Conservation (phyloP, 2,888 invertebrate species). For the Hypomecis punctinalis region DNA sequence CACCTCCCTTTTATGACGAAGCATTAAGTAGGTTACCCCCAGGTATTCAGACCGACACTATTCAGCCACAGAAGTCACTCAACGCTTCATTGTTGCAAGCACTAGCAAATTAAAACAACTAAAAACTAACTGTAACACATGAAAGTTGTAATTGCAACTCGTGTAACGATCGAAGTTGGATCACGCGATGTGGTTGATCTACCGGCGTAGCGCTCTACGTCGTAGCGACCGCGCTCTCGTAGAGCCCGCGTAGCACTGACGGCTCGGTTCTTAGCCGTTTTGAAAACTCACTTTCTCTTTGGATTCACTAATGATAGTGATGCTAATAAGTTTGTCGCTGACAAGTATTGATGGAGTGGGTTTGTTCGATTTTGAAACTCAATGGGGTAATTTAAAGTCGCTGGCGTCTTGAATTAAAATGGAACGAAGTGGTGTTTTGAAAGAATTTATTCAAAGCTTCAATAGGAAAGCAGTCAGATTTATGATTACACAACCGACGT, state of each 20-base stretch:
- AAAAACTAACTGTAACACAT: constrained; percentile 40
- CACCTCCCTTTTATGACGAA: constrained; percentile 69
- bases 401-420: constrained; percentile 15
- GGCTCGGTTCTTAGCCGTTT: constrained; percentile 53
- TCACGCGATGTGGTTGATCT: constrained; percentile 41
- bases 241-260: constrained; percentile 71
- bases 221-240: constrained; percentile 71
- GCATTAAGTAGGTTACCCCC: constrained; percentile 72
- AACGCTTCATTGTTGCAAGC: constrained; percentile 37
- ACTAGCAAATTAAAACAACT: constrained; percentile 41
- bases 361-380: constrained; percentile 26
- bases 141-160: constrained; percentile 31
- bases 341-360: constrained; percentile 35
- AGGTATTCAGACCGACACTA: constrained; percentile 52
- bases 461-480: too few species aligned
- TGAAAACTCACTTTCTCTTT: constrained; percentile 61
- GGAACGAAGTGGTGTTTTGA: not conserved
- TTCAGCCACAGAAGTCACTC: constrained; percentile 65
- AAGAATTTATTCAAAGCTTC: not conserved
- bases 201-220: constrained; percentile 59
- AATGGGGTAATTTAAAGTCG: constrained; percentile 22
- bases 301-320: constrained; percentile 52
- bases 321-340: constrained; percentile 38
- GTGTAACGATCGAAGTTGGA: constrained; percentile 32
- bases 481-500: not conserved